Conservation (phyloP, 2,797 vertebrate species). For the Clarias laeviceps region DNA sequence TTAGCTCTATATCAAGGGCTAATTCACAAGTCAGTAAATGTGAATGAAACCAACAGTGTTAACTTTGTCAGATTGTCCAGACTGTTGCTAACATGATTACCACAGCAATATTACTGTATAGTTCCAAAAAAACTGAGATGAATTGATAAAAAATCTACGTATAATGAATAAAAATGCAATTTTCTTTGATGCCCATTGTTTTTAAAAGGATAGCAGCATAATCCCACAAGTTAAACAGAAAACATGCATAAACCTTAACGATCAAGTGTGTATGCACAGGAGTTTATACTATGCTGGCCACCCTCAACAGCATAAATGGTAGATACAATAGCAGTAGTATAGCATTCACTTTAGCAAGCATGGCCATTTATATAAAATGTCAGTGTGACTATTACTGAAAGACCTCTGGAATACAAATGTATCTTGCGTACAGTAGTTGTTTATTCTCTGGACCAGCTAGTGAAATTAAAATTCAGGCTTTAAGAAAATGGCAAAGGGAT, state of each 20-base stretch:
- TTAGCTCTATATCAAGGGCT: neutral
- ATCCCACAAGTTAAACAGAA: neutral
- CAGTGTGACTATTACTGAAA: conserved; percentile 3
- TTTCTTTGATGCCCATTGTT: neutral
- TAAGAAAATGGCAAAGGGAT: conserved; percentile 58
- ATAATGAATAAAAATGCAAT: neutral
- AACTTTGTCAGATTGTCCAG: neutral
- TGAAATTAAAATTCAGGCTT: conserved; percentile 39
- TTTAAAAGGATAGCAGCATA: neutral
- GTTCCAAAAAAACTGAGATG: neutral
- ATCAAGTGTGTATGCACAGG: neutral
- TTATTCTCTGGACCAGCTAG: conserved; percentile 6
- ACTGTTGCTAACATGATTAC: neutral
- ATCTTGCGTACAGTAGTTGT: neutral
- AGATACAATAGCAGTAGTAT: neutral
- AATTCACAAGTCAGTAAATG: neutral
- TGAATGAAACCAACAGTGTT: neutral
- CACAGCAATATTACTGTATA: neutral
- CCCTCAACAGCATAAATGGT: neutral
- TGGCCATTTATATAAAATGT: neutral
- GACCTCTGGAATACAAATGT: neutral
- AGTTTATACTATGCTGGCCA: neutral
- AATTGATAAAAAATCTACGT: neutral
- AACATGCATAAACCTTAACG: neutral
- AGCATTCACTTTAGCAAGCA: neutral